Evolutionary conservation across 2,888 invertebrate genomes (phyloP).

Genomic region (Heteromyza rotundicornis): DNA sequence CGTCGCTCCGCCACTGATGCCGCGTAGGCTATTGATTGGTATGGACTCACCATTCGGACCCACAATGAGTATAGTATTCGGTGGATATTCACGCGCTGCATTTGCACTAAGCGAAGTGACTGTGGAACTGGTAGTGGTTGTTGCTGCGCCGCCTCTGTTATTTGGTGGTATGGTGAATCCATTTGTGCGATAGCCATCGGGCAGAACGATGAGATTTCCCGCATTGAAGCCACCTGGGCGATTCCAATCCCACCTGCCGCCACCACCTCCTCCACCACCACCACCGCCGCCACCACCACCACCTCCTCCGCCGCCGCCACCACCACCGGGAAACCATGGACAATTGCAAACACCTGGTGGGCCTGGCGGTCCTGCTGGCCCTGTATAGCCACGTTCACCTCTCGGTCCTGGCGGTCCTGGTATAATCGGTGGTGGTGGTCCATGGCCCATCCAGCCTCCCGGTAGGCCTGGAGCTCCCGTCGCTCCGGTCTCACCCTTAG

Average conservation of each 20-base stretch:
- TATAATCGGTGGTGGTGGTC: neutral
- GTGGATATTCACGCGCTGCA: neutral
- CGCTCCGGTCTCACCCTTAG: slow-evolving; percentile 17
- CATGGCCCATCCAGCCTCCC: slow-evolving; percentile 9
- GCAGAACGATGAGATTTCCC: neutral
- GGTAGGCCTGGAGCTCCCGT: slow-evolving; percentile 41
- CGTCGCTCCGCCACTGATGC: neutral
- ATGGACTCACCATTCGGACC: slow-evolving; percentile 21
- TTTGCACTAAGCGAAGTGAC: no score
- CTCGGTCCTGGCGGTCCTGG: slow-evolving; percentile 1
- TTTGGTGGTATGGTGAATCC: neutral
- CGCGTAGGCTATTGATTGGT: slow-evolving; percentile 11
- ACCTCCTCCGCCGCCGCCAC: slow-evolving; percentile 18
- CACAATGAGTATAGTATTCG: slow-evolving; percentile 17
- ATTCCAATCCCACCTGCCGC: neutral
- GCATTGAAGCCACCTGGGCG: neutral
- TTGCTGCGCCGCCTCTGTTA: neutral
- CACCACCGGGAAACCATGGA: slow-evolving; percentile 16
- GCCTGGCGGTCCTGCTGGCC: slow-evolving; percentile 13
- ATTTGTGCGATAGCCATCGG: neutral
- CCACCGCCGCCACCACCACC: slow-evolving; percentile 16
- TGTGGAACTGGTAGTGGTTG: no score
- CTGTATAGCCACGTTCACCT: slow-evolving; percentile 13
- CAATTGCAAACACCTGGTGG: slow-evolving; percentile 25
- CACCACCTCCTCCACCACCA: neutral